These are phyloP conservation scores for Polydrusus cervinus DNA, from an alignment of 2,888 invertebrate genomes.

Conservation along the genomic window DNA sequence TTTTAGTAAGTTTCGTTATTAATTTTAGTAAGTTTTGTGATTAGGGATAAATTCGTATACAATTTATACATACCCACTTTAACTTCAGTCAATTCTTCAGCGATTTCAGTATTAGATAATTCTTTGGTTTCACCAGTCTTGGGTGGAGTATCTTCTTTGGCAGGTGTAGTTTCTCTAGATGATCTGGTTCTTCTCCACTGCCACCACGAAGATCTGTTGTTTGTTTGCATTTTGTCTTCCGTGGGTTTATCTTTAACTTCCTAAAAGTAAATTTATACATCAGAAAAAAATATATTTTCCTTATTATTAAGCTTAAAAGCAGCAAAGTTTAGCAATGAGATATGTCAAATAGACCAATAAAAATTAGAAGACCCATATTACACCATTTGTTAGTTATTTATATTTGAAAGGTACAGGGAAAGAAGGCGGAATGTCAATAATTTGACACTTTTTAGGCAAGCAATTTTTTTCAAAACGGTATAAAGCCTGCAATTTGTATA, in stretches of 20 bases:
- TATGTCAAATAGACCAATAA: too few species aligned
- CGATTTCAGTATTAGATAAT: constrained; percentile 26
- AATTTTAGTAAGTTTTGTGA: not conserved
- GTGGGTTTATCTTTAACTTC: constrained; percentile 38
- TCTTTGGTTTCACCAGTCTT: constrained; percentile 58
- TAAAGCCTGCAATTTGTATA: too few species aligned
- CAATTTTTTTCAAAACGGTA: too few species aligned
- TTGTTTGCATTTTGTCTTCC: constrained; percentile 39
- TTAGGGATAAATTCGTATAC: not conserved
- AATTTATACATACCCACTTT: constrained; percentile 18
- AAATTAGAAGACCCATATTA: too few species aligned
- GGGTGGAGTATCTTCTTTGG: constrained; percentile 54
- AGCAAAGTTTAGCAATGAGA: too few species aligned
- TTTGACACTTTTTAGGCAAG: too few species aligned
- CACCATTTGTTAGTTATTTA: too few species aligned
- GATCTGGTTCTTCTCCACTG: constrained; percentile 76
- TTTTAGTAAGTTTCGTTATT: not conserved
- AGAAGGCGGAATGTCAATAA: too few species aligned
- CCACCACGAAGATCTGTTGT: constrained; percentile 74
- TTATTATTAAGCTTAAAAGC: too few species aligned
- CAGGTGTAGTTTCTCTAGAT: constrained; percentile 66
- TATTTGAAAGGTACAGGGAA: too few species aligned
- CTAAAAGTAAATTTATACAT: constrained; percentile 24
- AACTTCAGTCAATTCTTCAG: constrained; percentile 46
- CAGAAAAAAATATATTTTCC: not conserved